Evolutionary conservation across 2,888 invertebrate genomes (phyloP), one percentile per base, ranked within the genome.

Genomic region (Liopterus haemorrhoidalis): DNA sequence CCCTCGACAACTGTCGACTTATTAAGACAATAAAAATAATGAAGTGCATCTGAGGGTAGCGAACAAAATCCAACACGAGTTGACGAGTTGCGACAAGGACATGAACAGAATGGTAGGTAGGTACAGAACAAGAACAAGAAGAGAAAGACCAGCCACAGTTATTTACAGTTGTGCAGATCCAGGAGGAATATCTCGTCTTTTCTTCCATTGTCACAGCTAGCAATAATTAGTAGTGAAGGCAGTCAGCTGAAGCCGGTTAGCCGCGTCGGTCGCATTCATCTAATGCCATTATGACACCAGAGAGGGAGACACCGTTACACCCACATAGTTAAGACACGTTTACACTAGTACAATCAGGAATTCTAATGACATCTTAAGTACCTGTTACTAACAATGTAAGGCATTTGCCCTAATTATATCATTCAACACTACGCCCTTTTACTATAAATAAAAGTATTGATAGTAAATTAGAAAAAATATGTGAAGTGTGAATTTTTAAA

Each of bases 181-280:
- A 14, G 2, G 31, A 2, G 4, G 31, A 14, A 15, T 15, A 15
- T 42, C 42, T 36, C 36, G 42, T 36, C 42, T 42, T 35, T 42
- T 42, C 42, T 42, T 42, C 42, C 42, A 42, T 42, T 42, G 42
- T 42, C 35, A 27, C 21, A 14, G 42, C 20, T 36, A 28, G 42
- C 16, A 21, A 42, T 42, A 42, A 42, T 42, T 42, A 42, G 42
- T 42, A 35, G 42, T 12, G 42, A 42, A 42, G 36, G 42, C 36
- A 21, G 16, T n/a, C n/a, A n/a, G 33, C 24, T 25, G 31, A 31
- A 9, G 39, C 28, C 19, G 39, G 39, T 15, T 40, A 40, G 30
- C 40, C 40, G 40, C 40, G 11, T 12, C n/a, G n/a, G n/a, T n/a
- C 32, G 41, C 41, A 25, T 42, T 42, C 42, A 42, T 42, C 36